Base-by-base conservation (phyloP, 37 sponge, comb jelly and placozoan species). In the Cliona cf. orientalis region DNA sequence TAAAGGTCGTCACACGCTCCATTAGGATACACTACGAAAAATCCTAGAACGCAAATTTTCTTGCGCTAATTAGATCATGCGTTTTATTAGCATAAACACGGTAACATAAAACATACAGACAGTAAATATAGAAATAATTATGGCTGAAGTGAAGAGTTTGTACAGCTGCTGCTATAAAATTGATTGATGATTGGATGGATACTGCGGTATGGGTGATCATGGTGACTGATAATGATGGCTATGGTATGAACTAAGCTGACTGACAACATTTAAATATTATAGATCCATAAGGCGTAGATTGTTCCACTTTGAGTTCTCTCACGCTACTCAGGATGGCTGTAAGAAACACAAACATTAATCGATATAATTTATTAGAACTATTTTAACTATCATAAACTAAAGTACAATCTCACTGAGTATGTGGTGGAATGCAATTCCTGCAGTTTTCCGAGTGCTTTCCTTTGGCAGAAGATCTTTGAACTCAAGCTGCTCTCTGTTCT, bases 381-480 rank as follows among this genome's bases (percentile, higher is more conserved):
- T 59, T 4, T 9, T 4, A 9, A 59, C 60, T 9, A 59, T 59
- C 60, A 59, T 14, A 59, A 4, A 59, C 23, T 14, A 59, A 59
- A 25, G 5, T 29, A 9, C 25, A 69, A n/a, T 17, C 74, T 80
- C 58, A 80, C 80, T 42, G 19, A 80, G 80, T 1, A 69, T 33
- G 25, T 80, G 80, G 33, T 57, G 14, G 39, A 80, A 80, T 22
- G 59, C 70, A 34, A 25, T 69, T 57, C 80, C 57, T 42, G 80
- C 80, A 9, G 59, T 69, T 70, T 45, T 80, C 53, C 80, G 34
- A 32, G 80, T 42, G 60, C 80, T 38, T 40, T 49, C 42, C 5
- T 28, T 17, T 0, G 80, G 80, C 33, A 80, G 80, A 28, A 80
- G 49, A n/a, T 80, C 80, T 42, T 69, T 69, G 44, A 80, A 80